Conservation (phyloP, 2,113 vertebrate genomes). For the Hippopotamus amphibius region DNA sequence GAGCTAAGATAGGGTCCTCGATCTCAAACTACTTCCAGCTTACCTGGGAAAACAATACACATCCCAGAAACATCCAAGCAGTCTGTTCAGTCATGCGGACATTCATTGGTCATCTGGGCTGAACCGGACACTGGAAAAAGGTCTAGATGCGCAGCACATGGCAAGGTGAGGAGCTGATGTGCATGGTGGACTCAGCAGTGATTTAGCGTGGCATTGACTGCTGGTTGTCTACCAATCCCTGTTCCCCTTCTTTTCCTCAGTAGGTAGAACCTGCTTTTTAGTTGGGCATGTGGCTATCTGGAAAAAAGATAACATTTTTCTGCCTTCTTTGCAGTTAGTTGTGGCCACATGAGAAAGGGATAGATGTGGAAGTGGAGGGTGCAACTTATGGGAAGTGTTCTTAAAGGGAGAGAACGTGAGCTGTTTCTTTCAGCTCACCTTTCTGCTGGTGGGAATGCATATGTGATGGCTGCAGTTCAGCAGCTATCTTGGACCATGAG, state of each 20-base stretch:
- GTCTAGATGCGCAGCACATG: not conserved
- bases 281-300: not conserved
- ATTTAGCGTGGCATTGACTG: not conserved
- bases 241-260: not conserved
- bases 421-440: not conserved
- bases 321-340: not conserved
- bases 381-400: not conserved
- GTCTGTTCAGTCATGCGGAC: not conserved
- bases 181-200: not conserved
- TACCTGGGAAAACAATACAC: not conserved
- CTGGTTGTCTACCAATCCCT: no score
- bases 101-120: not conserved
- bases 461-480: not conserved
- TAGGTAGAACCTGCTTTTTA: not conserved
- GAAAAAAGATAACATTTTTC: not conserved
- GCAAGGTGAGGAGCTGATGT: not conserved
- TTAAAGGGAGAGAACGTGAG: not conserved
- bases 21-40: not conserved
- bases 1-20: not conserved
- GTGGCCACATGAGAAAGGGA: not conserved
- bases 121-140: not conserved
- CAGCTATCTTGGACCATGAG: not conserved
- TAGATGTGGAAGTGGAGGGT: not conserved
- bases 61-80: not conserved
- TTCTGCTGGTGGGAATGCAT: not conserved